Evolutionary conservation across 2,797 vertebrate species (phyloP), one percentile per base, ranked within the genome.

Genomic region (Mormyrus hasselquistii): DNA sequence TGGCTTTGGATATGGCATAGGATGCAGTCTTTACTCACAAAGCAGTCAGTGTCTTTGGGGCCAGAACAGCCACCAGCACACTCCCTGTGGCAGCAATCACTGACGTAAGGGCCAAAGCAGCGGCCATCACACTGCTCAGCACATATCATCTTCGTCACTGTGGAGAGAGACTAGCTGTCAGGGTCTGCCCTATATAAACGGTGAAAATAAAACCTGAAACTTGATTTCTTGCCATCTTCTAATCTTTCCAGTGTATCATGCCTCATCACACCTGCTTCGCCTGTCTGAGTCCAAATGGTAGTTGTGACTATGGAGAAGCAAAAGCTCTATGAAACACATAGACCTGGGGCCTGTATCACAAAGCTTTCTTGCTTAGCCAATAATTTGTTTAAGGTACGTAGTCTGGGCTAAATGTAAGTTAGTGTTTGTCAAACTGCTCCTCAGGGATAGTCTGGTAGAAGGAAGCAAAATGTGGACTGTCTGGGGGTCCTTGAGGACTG

Each of bases 31-130:
- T 41, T 25, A 97, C 98, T 9, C 97, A 99, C 98, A 92, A 98
- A 99, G 94, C 98, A 99, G 92, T 99, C 98, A 0, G 98, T 99
- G 95, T 99, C 98, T 93, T 99, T 99, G 0, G 98, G 98, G 92
- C 98, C 98, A 0, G 95, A 97, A 93, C 98, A 99, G 92, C 98
- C 98, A 89, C 98, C 98, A 7, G 98, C 98, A 88, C 98, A 99
- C 93, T 99, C 98, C 41, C 98, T 96, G 93, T 99, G 98, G 94
- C 98, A 99, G 95, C 98, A 99, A 94, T 99, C 97, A 5, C 98
- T 99, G 93, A 99, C 98, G 1, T 97, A 99, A 90, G 98, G 97
- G 1, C 98, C 98, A 0, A 98, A 99, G 94, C 98, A 99, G 83
- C 98, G 97, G 4, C 97, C 98, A 0, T 99, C 98, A 53, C 98